Evolutionary conservation across 2,797 vertebrate species (phyloP), one percentile per base, ranked within the genome.

Genomic region (Hylomyscus alleni): DNA sequence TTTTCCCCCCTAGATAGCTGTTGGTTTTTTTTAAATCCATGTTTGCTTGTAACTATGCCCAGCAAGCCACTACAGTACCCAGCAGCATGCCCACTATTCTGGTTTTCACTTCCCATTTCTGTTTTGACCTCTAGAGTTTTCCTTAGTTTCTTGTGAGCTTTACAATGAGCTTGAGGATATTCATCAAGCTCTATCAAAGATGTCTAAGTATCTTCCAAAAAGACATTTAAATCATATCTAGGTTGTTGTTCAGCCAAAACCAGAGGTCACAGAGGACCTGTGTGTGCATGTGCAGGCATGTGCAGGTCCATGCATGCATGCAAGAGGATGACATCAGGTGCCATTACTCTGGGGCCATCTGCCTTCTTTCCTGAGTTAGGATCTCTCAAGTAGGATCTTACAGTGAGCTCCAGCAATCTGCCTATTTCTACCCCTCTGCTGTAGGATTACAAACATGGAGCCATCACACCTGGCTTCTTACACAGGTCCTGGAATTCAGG

Each of bases 61-160:
- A 72, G 81, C 47, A 26, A 34, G 8, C 87, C 31, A 26, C 17
- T 31, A 6, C 44, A 89, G 67, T 12, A 29, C 6, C 52, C 47
- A 72, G 65, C 65, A 69, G 20, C 34, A 72, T 80, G 69, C 13
- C 7, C 69, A 26, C 8, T 20, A 40, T 34, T 67, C 19, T 60
- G 52, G 60, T 58, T 86, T 76, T 69, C 83, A 93, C n/a, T 44
- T 89, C 50, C n/a, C 87, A 15, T 97, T 89, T 85, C 93, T 87
- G 40, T 62, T 85, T 89, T 62, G 69, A 52, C 20, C 54, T 87
- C 67, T 82, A 54, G 52, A 7, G 40, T 85, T 92, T 89, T 81
- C 54, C 72, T 93, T 67, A 86, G 78, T 89, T 90, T 96, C 91
- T 89, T 91, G 14, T 91, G 62, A 94, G n/a, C 34, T 91, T 44